Percentiles rank a stretch among this genome's conserved stretches.
phyloP scores from a whole-genome alignment of 2,113 vertebrate genomes.

The Atlantisia rogersi region DNA sequence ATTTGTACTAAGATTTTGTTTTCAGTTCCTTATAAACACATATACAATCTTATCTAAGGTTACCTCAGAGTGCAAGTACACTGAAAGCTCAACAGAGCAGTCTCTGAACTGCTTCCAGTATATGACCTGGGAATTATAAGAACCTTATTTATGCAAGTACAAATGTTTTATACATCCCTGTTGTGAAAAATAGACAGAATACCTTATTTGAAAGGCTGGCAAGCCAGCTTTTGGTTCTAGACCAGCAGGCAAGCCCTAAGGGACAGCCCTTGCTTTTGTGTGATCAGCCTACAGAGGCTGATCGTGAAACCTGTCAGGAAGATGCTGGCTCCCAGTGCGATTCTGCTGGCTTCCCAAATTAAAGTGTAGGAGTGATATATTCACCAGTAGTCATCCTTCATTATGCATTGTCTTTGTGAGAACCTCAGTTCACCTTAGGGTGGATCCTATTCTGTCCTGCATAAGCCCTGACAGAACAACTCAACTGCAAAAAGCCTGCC shows the following conservation, averaged over 20 bases:
- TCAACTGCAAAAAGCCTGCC: background rate
- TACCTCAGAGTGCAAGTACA: background rate
- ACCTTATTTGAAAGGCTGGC: background rate
- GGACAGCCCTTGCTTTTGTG: conserved; percentile 8
- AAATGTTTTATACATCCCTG: background rate
- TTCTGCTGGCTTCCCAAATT: conserved; percentile 41
- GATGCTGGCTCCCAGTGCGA: background rate
- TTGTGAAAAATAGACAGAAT: background rate
- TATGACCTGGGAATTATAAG: background rate
- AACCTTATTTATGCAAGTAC: background rate
- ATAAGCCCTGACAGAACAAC: background rate
- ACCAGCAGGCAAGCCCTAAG: conserved; percentile 21
- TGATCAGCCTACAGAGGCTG: background rate
- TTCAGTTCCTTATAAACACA: background rate
- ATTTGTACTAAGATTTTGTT: background rate
- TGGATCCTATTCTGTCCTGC: background rate
- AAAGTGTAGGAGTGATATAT: conserved; percentile 28
- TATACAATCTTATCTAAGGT: background rate
- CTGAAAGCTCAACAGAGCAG: background rate
- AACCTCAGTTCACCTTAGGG: conserved; percentile 33
- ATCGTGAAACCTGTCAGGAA: conserved; percentile 52
- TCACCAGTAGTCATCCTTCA: conserved; percentile 41
- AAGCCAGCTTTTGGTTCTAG: conserved; percentile 23
- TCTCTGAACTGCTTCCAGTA: background rate
- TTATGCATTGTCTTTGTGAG: conserved; percentile 23